phyloP scores from a whole-genome alignment of 2,797 vertebrate species.

The Sebastolobus altivelis region DNA sequence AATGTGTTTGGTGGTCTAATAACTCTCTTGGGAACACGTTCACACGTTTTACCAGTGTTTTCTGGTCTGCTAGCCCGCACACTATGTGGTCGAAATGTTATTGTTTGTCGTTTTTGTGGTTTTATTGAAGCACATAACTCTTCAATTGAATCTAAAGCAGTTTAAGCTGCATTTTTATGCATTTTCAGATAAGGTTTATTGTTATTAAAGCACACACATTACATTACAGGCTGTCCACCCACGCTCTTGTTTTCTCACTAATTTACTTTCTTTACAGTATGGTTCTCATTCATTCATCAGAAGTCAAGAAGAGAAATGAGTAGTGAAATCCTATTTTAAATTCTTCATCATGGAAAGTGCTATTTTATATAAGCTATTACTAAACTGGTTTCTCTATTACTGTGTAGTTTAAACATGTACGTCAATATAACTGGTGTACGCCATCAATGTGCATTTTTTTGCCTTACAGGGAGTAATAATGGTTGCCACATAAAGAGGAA shows the following conservation, averaged over 20 bases:
- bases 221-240: not conserved
- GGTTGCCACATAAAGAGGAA: not conserved
- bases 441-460: not conserved
- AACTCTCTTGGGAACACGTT: constrained; percentile 14
- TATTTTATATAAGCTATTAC: not conserved
- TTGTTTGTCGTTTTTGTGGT: not conserved
- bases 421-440: not conserved
- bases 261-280: constrained; percentile 7
- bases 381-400: constrained; percentile 15
- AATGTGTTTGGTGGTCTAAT: constrained; percentile 43
- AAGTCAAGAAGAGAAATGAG: constrained; percentile 15
- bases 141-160: not conserved
- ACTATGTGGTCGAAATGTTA: not conserved
- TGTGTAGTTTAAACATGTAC: constrained; percentile 1
- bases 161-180: not conserved
- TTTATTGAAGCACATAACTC: constrained; percentile 8
- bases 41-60: constrained; percentile 8
- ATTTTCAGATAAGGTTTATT: not conserved
- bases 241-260: not conserved
- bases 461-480: constrained; percentile 23
- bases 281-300: not conserved
- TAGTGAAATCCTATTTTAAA: not conserved
- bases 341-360: not conserved
- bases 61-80: not conserved
- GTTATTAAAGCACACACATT: constrained; percentile 5